These are phyloP conservation scores for Callospermophilus lateralis DNA, from an alignment of 2,113 vertebrate species.

Conservation along the genomic window DNA sequence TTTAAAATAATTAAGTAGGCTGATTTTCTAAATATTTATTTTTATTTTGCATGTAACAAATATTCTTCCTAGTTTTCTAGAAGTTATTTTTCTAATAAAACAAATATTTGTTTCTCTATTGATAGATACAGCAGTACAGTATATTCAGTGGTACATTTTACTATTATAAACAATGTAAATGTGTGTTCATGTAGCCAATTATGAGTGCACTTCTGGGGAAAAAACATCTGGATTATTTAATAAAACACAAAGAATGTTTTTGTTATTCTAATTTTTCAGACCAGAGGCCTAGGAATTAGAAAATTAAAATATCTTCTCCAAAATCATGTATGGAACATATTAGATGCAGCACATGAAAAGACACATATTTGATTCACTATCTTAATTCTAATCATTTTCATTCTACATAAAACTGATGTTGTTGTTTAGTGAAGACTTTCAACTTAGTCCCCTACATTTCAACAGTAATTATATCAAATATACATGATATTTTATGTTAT, in stretches of 20 bases:
- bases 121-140: background rate
- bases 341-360: background rate
- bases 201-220: background rate
- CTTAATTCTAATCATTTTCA: background rate
- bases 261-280: background rate
- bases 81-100: background rate
- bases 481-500: background rate
- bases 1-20: background rate
- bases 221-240: background rate
- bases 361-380: constrained; percentile 34
- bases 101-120: background rate
- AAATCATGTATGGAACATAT: background rate
- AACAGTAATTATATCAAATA: background rate
- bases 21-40: background rate
- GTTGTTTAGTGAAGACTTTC: background rate
- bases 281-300: background rate
- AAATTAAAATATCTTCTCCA: background rate
- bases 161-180: background rate
- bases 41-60: background rate
- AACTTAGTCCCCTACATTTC: background rate
- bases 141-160: background rate
- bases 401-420: background rate
- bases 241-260: background rate
- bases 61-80: background rate
- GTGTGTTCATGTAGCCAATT: background rate